Conservation (phyloP, 1,140 invertebrate genomes). For the Caerostris darwini region DNA sequence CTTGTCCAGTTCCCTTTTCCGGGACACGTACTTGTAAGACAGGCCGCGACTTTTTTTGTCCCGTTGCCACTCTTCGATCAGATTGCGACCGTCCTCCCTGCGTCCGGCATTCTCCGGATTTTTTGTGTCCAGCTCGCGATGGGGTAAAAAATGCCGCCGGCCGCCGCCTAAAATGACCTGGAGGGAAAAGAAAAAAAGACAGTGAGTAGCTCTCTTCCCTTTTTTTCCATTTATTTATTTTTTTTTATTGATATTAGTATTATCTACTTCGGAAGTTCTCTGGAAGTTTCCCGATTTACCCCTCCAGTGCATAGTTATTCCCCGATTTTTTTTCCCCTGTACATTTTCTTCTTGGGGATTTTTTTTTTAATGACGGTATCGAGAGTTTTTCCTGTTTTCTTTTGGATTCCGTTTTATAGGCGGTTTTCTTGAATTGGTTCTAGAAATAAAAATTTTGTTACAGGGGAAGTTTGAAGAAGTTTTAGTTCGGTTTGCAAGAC, state of each 20-base stretch:
- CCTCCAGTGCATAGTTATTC: not conserved
- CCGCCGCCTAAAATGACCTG: conserved; percentile 80
- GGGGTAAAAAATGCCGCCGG: conserved; percentile 81
- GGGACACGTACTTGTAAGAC: conserved; percentile 80
- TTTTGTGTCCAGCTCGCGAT: conserved; percentile 80
- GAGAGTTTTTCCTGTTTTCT: not conserved
- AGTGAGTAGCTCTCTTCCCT: not conserved
- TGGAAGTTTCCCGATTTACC: conserved; percentile 32
- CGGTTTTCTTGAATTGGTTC: not conserved
- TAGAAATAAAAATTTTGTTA: not conserved
- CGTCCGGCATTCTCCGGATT: conserved; percentile 81
- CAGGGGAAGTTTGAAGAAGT: not conserved
- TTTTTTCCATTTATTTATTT: not conserved
- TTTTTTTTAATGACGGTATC: conserved; percentile 10
- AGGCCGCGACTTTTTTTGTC: conserved; percentile 78
- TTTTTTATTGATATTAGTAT: conserved; percentile 59
- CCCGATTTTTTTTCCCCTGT: not conserved
- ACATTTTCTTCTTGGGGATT: not conserved
- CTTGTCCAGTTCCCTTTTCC: conserved; percentile 79
- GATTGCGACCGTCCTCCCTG: conserved; percentile 87
- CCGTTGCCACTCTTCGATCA: conserved; percentile 86
- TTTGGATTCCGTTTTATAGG: not conserved
- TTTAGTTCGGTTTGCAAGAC: not conserved
- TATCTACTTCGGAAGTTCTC: conserved; percentile 30
- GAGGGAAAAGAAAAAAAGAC: not conserved